Percentiles rank a stretch among this genome's conserved stretches.
These are phyloP conservation scores for Lates calcarifer DNA, from an alignment of 2,113 vertebrate genomes.

Conservation along the genomic window DNA sequence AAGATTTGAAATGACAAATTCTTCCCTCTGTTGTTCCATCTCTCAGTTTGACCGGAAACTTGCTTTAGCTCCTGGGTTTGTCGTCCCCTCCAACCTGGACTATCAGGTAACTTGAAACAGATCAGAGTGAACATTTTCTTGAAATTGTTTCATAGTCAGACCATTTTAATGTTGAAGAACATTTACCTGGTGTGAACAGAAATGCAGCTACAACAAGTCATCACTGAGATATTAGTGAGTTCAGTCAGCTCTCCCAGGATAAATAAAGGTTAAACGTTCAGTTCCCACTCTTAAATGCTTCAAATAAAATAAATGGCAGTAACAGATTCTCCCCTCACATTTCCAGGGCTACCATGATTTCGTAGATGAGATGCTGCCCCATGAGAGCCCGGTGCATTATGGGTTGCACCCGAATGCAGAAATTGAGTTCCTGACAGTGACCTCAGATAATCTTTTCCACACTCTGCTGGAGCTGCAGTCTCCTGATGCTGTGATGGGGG, in stretches of 20 bases:
- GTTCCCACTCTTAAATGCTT: background rate
- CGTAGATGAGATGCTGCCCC: slow-evolving; percentile 84
- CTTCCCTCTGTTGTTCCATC: slow-evolving; percentile 6
- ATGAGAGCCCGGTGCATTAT: slow-evolving; percentile 81
- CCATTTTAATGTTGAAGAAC: background rate
- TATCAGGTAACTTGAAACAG: slow-evolving; percentile 73
- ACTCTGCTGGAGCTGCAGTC: slow-evolving; percentile 89
- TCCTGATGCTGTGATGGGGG: slow-evolving; percentile 79
- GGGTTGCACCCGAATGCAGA: slow-evolving; percentile 85
- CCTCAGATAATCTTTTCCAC: slow-evolving; percentile 85
- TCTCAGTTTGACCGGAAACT: slow-evolving; percentile 85
- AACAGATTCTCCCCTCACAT: background rate
- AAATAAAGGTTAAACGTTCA: background rate
- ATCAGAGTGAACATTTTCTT: slow-evolving; percentile 26
- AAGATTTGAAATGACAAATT: background rate
- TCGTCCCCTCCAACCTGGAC: slow-evolving; percentile 85
- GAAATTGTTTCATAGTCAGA: background rate
- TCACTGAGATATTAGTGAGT: background rate
- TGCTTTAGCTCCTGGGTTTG: slow-evolving; percentile 81
- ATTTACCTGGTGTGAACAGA: background rate
- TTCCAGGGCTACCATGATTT: slow-evolving; percentile 84
- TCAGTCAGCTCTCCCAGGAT: background rate
- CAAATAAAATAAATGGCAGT: background rate
- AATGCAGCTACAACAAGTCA: background rate
- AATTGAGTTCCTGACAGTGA: slow-evolving; percentile 86